A percentile compares a stretch with the other conserved stretches of the same genome.
phyloP scores from a whole-genome alignment of 2,113 vertebrate species.

The Zosterops hypoxanthus region DNA sequence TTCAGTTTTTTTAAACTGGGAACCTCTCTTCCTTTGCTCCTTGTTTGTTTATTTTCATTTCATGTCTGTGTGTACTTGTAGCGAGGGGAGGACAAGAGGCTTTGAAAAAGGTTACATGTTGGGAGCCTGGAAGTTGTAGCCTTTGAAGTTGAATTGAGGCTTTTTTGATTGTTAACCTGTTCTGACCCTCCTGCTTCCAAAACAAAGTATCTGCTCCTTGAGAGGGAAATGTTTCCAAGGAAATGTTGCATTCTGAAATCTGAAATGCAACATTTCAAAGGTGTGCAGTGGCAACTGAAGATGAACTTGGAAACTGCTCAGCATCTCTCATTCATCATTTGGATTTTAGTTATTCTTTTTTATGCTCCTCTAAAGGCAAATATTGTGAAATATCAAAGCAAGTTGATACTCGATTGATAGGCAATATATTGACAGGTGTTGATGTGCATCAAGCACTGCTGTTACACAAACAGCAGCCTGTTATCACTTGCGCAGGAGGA shows the following conservation, averaged over 20 bases:
- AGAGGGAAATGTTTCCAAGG: not conserved
- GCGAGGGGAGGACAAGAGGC: not conserved
- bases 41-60: conserved; percentile 37
- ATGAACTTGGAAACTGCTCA: not conserved
- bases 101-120: conserved; percentile 13
- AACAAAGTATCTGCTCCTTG: not conserved
- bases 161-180: not conserved
- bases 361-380: not conserved
- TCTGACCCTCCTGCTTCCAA: not conserved
- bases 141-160: not conserved
- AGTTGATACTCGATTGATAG: not conserved
- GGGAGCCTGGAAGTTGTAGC: conserved; percentile 15
- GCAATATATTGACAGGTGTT: not conserved
- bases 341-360: not conserved
- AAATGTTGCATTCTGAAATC: not conserved
- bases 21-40: conserved; percentile 38
- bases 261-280: not conserved
- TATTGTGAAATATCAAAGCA: not conserved
- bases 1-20: conserved; percentile 31
- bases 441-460: not conserved
- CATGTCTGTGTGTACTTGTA: not conserved
- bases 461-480: not conserved
- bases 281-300: not conserved
- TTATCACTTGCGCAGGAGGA: not conserved
- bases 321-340: not conserved